These are phyloP conservation scores for Nephrotoma flavescens DNA, from an alignment of 2,888 invertebrate genomes.

Conservation along the genomic window DNA sequence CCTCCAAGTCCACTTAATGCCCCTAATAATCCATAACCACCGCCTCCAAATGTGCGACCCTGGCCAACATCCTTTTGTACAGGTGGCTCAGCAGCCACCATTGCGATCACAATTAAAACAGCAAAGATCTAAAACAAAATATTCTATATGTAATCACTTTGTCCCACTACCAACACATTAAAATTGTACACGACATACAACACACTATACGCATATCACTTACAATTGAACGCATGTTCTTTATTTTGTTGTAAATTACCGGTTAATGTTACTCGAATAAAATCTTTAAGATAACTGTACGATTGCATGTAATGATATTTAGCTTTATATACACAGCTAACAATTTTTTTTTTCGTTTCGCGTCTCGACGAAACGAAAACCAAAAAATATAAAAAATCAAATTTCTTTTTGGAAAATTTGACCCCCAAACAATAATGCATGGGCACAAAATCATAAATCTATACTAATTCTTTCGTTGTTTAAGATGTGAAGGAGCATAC, in stretches of 20 bases:
- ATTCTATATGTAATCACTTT: not conserved
- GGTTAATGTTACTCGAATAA: not conserved
- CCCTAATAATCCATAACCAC: conserved; percentile 1
- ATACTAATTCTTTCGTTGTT: not conserved
- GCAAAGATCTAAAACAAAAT: not conserved
- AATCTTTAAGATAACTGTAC: conserved; percentile 1
- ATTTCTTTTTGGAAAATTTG: not conserved
- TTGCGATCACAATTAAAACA: not conserved
- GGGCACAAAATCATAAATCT: not conserved
- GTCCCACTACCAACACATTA: not conserved
- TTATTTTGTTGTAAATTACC: not conserved
- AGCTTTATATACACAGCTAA: not conserved
- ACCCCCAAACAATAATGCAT: not conserved
- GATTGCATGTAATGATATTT: not conserved
- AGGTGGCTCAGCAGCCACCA: not conserved
- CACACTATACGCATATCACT: not conserved
- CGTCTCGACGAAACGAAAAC: not conserved
- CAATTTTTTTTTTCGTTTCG: not conserved
- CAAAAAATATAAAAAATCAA: not conserved
- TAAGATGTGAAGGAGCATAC: not conserved
- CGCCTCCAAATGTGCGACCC: not conserved
- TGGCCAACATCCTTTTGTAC: not conserved
- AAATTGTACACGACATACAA: not conserved
- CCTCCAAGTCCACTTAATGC: not conserved
- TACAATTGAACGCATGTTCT: not conserved